A percentile compares a stretch with the other conserved stretches of the same genome.
phyloP scores from a whole-genome alignment of 2,113 vertebrate species.

The Laterallus jamaicensis region DNA sequence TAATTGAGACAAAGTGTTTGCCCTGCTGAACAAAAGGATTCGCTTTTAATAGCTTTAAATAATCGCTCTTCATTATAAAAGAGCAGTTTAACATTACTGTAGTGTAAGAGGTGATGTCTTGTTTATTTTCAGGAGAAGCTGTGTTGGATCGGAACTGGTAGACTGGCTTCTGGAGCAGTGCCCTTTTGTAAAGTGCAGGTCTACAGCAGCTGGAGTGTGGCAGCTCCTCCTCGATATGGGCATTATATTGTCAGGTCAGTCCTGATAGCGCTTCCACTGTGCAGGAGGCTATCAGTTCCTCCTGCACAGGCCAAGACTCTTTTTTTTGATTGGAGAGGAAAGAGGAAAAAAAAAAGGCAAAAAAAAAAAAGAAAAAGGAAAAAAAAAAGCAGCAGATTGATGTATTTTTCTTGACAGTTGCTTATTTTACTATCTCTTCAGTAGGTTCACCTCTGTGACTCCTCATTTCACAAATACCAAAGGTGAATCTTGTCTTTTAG shows the following conservation, averaged over 20 bases:
- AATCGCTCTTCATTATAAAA: background rate
- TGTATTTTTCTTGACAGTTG: background rate
- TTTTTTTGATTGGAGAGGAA: background rate
- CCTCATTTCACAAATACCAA: conserved; percentile 35
- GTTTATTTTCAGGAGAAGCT: conserved; percentile 84
- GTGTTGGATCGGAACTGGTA: conserved; percentile 93
- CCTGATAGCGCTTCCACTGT: background rate
- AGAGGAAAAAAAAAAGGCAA: background rate
- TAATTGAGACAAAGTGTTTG: background rate
- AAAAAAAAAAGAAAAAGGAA: background rate
- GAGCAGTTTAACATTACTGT: background rate
- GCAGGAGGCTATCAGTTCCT: background rate
- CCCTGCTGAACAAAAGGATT: background rate
- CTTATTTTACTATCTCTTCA: background rate
- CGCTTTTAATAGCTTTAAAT: background rate
- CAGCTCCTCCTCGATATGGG: conserved; percentile 96
- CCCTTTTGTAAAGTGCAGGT: conserved; percentile 89
- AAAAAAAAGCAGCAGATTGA: background rate
- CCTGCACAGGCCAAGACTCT: background rate
- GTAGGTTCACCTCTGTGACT: background rate
- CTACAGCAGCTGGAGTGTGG: conserved; percentile 89
- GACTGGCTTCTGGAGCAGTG: conserved; percentile 96
- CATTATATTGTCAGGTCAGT: conserved; percentile 91
- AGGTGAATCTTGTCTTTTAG: background rate
- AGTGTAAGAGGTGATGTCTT: background rate